phyloP scores from a whole-genome alignment of 2,888 invertebrate genomes.

The Perithous albicinctus region DNA sequence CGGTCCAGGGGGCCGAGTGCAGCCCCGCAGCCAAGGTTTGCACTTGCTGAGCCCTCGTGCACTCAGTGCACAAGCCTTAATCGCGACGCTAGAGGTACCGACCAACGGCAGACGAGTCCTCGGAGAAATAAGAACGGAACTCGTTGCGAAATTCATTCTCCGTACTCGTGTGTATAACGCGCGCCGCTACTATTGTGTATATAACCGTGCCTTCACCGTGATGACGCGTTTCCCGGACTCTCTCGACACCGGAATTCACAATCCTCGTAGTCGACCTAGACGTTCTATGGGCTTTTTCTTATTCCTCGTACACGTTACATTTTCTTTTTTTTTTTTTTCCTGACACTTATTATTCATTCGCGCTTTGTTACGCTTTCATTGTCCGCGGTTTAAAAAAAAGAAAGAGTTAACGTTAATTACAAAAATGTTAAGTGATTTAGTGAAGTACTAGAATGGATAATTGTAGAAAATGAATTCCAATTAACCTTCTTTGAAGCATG shows the following conservation, averaged over 20 bases:
- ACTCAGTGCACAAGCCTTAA: conserved; percentile 60
- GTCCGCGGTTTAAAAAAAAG: neutral
- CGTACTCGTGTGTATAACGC: conserved; percentile 29
- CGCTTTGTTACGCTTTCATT: neutral
- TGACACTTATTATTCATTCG: conserved; percentile 13
- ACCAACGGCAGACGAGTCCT: conserved; percentile 69
- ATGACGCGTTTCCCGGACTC: conserved; percentile 54
- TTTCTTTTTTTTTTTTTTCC: too few species aligned
- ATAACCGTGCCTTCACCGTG: neutral
- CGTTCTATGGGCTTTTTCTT: conserved; percentile 11
- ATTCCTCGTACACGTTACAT: neutral
- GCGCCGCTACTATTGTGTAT: neutral
- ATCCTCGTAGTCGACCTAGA: conserved; percentile 27
- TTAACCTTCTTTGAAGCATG: too few species aligned
- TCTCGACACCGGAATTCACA: conserved; percentile 49
- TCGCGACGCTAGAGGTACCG: conserved; percentile 62
- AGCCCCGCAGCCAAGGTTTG: conserved; percentile 26
- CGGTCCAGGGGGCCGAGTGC: conserved; percentile 36
- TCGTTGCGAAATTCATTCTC: conserved; percentile 73
- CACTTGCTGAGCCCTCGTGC: conserved; percentile 33
- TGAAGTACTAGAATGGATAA: too few species aligned
- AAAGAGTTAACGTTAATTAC: neutral
- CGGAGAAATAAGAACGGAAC: conserved; percentile 75
- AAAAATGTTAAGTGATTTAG: neutral
- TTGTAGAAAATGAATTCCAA: too few species aligned